Evolutionary conservation across 2,888 invertebrate species (phyloP).

Genomic region (Cosmopolites sordidus): DNA sequence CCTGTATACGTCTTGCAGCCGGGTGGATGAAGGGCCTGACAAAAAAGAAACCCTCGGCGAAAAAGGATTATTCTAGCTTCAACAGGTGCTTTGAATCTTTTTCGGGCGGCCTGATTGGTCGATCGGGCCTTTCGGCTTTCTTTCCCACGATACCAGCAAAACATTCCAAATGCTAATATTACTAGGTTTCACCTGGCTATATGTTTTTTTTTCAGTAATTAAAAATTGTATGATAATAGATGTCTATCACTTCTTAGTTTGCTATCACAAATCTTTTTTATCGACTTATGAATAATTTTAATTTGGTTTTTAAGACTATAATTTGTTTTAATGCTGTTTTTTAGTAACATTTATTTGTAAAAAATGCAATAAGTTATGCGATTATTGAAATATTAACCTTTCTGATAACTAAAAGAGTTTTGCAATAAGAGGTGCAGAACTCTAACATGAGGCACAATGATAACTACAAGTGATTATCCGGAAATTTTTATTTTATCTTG

Average conservation of each 20-base stretch:
- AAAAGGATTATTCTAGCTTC: conserved; percentile 34
- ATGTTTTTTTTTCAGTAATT: neutral
- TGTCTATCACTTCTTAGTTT: neutral
- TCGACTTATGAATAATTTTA: neutral
- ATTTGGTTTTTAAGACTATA: neutral
- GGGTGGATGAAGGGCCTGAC: conserved; percentile 14
- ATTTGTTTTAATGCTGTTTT: too few relatives aligned
- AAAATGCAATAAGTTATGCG: too few relatives aligned
- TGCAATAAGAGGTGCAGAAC: too few relatives aligned
- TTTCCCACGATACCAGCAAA: conserved; percentile 21
- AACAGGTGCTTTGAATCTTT: conserved; percentile 32
- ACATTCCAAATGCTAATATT: conserved; percentile 12
- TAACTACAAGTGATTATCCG: too few relatives aligned
- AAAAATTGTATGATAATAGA: neutral
- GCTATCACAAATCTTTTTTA: too few relatives aligned
- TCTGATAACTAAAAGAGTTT: too few relatives aligned
- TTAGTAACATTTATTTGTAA: too few relatives aligned
- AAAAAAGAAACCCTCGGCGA: conserved; percentile 17
- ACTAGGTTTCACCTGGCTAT: conserved; percentile 13
- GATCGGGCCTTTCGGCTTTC: conserved; percentile 4
- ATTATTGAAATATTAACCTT: too few relatives aligned
- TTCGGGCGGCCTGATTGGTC: conserved; percentile 14
- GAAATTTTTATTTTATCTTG: too few relatives aligned
- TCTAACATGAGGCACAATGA: too few relatives aligned
- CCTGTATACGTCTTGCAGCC: conserved; percentile 1